Evolutionary conservation across 2,888 invertebrate genomes (phyloP).

Genomic region (Chrysolina haemoptera): DNA sequence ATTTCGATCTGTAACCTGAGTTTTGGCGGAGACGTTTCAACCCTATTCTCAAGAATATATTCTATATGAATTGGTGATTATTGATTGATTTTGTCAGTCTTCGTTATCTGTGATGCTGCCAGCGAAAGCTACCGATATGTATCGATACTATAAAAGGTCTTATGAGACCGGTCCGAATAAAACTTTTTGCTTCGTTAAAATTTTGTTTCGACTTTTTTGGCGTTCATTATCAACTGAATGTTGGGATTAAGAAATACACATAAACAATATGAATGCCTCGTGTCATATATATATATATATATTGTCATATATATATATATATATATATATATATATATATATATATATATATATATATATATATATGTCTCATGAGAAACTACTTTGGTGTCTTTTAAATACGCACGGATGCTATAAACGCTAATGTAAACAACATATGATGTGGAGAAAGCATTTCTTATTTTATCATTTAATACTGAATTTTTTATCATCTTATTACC

Average conservation of each 20-base stretch:
- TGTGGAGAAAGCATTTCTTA: too few species aligned
- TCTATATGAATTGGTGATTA: slow-evolving; percentile 7
- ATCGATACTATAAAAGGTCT: slow-evolving; percentile 33
- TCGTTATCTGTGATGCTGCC: slow-evolving; percentile 4
- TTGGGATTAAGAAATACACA: slow-evolving; percentile 7
- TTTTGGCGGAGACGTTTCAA: not conserved
- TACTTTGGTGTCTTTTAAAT: not conserved
- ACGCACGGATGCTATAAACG: too few species aligned
- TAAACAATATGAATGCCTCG: slow-evolving; percentile 8
- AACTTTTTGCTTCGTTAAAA: slow-evolving; percentile 26
- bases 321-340: too few species aligned
- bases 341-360: too few species aligned
- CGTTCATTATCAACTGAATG: not conserved
- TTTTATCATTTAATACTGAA: too few species aligned
- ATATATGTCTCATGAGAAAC: slow-evolving; percentile 1
- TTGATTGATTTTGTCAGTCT: slow-evolving; percentile 11
- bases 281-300: slow-evolving; percentile 3
- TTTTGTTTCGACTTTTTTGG: slow-evolving; percentile 4
- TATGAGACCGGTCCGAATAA: slow-evolving; percentile 17
- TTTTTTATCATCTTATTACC: too few species aligned
- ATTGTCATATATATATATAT: too few species aligned
- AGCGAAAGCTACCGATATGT: slow-evolving; percentile 31
- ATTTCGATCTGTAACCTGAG: not conserved
- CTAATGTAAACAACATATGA: too few species aligned
- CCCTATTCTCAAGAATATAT: not conserved